Evolutionary conservation across 1,140 invertebrate genomes (phyloP).

Genomic region (Thrips palmi): DNA sequence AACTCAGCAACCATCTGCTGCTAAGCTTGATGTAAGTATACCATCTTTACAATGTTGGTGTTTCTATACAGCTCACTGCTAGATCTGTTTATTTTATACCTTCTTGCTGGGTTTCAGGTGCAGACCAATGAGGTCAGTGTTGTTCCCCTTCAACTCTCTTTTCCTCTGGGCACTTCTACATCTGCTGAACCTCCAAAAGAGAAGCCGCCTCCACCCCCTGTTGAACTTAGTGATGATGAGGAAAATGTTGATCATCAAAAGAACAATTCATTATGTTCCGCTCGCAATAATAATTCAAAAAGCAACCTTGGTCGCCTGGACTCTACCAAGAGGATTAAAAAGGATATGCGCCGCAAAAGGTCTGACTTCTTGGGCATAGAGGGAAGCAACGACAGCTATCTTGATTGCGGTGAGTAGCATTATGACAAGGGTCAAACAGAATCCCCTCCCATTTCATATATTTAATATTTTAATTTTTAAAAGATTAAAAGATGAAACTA

Average conservation of each 20-base stretch:
- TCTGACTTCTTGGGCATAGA: conserved; percentile 74
- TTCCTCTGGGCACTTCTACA: conserved; percentile 31
- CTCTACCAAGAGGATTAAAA: conserved; percentile 68
- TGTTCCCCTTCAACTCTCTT: conserved; percentile 6
- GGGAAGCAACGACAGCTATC: conserved; percentile 38
- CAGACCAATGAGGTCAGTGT: conserved; percentile 3
- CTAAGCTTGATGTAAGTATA: too few relatives aligned
- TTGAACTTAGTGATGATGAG: conserved; percentile 33
- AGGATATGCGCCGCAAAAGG: conserved; percentile 62
- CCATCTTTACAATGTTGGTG: too few relatives aligned
- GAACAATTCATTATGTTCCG: neutral
- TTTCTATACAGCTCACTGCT: too few relatives aligned
- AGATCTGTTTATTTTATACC: conserved; percentile 8
- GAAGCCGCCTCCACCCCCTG: conserved; percentile 68
- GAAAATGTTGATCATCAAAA: conserved; percentile 14
- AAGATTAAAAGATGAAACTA: neutral
- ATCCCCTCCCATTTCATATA: neutral
- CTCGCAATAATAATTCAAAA: too few relatives aligned
- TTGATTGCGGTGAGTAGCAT: conserved; percentile 33
- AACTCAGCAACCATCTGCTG: too few relatives aligned
- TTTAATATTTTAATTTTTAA: neutral
- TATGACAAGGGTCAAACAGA: conserved; percentile 1
- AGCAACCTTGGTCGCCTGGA: conserved; percentile 45
- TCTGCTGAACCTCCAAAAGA: conserved; percentile 61
- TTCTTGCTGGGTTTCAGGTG: conserved; percentile 8